Base-by-base conservation (phyloP, 2,113 vertebrate genomes). In the Channa maculata region DNA sequence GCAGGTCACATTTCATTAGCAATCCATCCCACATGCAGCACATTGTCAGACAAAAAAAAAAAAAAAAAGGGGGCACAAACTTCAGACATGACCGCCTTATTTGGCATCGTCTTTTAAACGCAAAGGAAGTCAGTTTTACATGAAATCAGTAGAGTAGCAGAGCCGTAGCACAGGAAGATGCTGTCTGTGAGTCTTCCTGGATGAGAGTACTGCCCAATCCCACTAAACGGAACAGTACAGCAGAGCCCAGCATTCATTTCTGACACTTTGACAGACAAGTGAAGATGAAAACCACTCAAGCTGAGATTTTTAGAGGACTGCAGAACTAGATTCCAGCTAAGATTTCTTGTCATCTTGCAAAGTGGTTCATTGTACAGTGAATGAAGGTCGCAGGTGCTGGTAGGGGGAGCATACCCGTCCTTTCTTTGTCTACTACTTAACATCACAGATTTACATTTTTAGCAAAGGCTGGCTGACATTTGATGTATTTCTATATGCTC, bases 241-340 rank as follows among this genome's bases (percentile, higher is more conserved):
- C 50, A 53, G 59, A 50, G 13, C 1, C 46, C n/a, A 12, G 7
- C 48, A 62, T 75, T 14, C 34, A 52, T 24, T 50, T 33, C 24
- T 54, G 59, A 64, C 59, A 75, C 48, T 10, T n/a, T 54, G 71
- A 79, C 54, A 52, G 76, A 75, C 50, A 57, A 62, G 24, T 54
- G 54, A 54, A 51, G 54, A 71, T 74, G 65, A 62, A 79, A 57
- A 49, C 62, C 62, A 52, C 38, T 67, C 66, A 63, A 57, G 51
- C 37, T 9, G 34, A 39, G 36, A 50, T 44, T 50, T 41, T 59
- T 41, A 11, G 11, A 48, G 51, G 36, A 48, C 11, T 6, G 8
- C 13, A 58, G 24, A 63, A 82, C 24, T 24, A 52, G 8, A 57
- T 58, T 52, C 6, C 3, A 54, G 53, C 5, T 6, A 54, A 34